Evolutionary conservation across 2,888 invertebrate species (phyloP), one percentile per base, ranked within the genome.

Genomic region (Scaptomyza parva): DNA sequence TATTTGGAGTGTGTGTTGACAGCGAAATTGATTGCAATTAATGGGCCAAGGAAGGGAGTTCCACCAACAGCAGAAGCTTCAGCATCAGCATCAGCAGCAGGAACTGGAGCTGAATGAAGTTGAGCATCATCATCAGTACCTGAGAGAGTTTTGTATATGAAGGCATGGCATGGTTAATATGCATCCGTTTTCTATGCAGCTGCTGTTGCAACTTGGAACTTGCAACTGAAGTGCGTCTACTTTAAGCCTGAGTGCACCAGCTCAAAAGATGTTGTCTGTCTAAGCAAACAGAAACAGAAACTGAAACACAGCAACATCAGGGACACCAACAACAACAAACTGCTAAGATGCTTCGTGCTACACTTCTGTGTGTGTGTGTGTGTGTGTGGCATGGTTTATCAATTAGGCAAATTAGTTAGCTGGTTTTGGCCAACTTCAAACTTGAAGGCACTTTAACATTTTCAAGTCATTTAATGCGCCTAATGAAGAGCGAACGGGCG

Each of bases 21-120:
- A 86, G 84, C 80, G 59, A 85, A 85, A 85, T 85, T 85, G 88
- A 85, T 86, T 86, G 80, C 88, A 88, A 86, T 85, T 85, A 88
- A 88, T 86, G 78, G 57, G 51, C 47, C 14, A 14, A 18, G 26
- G 41, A 47, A 24, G 2, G 52, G 14, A 28, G 24, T 26, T 7
- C 12, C 17, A 17, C 9, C 20, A 24, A 43, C 1, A 12, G 18
- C 33, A 28, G 28, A 1, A 11, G 35, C 51, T 55, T n/a, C 12
- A 33, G 35, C 2, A n/a, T 30, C 1, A 18, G 37, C 17, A 17
- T 9, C 20, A 24, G 48, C 1, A 12, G 18, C 33, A 28, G 28
- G 2, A 11, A 40, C 51, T 55, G 52, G 12, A 53, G 70, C 50
- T 52, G 43, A 43, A 54, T 54, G 39, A 52, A 53, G 47, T 39